Base-by-base conservation (phyloP, 1,140 invertebrate genomes). In the Liolophura sinensis region DNA sequence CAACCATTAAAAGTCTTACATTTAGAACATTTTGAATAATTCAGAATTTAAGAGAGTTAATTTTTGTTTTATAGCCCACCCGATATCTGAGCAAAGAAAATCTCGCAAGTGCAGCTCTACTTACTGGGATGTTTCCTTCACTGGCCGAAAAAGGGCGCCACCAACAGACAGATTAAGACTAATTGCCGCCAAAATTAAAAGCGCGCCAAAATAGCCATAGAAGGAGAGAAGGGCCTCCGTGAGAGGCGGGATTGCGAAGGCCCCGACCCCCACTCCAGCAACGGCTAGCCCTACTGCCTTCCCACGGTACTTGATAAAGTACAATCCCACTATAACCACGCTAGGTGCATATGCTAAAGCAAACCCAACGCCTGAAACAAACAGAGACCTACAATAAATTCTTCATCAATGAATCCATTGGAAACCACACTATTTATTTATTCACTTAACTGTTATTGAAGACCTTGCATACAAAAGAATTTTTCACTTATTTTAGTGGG, bases 241-340 rank as follows among this genome's bases (percentile, higher is more conserved):
- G 0, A 83, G 5, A 7, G 77, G 76, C 22, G 84, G 83, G 27
- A 83, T 65, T 3, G 82, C 27, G 60, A 85, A 83, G 0, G 79
- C 77, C 11, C 83, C 84, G 9, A 79, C 59, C 3, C 82, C 81
- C 48, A 78, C 76, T 11, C 84, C 84, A 0, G 83, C 72, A 16
- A 75, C 78, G 0, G 81, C 76, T 15, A 85, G 69, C 0, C 83
- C 83, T 27, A 77, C 65, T 0, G 83, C 83, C 16, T 75, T 66
- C 1, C 78, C 77, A 18, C 76, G 66, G 22, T 71, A 69, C 22
- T 76, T 74, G 18, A 75, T 61, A 57, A 84, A 83, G 57, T 83
- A 80, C 56, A 69, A 56, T 1, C 78, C 78, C 15, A 82, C 78
- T 24, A 83, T 78, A 22, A 84, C 72, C 0, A 82, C 62, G 5